These are phyloP conservation scores for Nesidiocoris tenuis DNA, from an alignment of 2,888 invertebrate species.

Conservation along the genomic window DNA sequence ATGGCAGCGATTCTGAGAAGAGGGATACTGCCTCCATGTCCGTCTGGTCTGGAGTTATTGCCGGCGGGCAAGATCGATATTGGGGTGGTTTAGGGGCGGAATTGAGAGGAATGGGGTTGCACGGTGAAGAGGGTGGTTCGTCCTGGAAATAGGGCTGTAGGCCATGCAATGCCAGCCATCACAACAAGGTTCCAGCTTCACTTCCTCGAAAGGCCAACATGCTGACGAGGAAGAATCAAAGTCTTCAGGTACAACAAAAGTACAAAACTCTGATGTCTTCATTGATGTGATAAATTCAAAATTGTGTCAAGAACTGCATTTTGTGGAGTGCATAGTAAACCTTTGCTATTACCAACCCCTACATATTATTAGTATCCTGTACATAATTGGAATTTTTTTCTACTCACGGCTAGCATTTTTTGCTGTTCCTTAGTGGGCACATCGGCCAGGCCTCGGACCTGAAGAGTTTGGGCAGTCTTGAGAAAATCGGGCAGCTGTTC, in stretches of 20 bases:
- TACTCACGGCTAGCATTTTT: conserved; percentile 70
- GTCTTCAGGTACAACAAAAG: too few relatives aligned
- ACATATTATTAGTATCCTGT: too few relatives aligned
- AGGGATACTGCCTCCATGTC: background rate
- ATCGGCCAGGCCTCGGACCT: conserved; percentile 69
- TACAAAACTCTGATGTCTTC: too few relatives aligned
- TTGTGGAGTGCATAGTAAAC: too few relatives aligned
- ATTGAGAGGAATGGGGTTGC: background rate
- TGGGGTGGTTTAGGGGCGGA: background rate
- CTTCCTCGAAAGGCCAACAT: too few relatives aligned
- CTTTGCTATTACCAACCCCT: too few relatives aligned
- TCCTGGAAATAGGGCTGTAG: conserved; percentile 41
- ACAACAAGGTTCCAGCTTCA: too few relatives aligned
- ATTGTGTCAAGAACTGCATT: too few relatives aligned
- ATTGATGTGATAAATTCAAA: too few relatives aligned
- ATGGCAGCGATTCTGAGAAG: too few relatives aligned
- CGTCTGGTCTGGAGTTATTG: background rate
- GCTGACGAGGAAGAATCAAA: too few relatives aligned
- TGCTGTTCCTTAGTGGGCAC: conserved; percentile 60
- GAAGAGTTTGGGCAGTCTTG: conserved; percentile 67
- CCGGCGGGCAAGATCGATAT: background rate
- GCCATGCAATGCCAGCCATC: conserved; percentile 10
- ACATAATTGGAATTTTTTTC: too few relatives aligned
- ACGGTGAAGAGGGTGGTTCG: background rate
- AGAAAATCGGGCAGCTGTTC: conserved; percentile 67